These are phyloP conservation scores for Lithosia quadra DNA, from an alignment of 2,888 invertebrate genomes.

Conservation along the genomic window DNA sequence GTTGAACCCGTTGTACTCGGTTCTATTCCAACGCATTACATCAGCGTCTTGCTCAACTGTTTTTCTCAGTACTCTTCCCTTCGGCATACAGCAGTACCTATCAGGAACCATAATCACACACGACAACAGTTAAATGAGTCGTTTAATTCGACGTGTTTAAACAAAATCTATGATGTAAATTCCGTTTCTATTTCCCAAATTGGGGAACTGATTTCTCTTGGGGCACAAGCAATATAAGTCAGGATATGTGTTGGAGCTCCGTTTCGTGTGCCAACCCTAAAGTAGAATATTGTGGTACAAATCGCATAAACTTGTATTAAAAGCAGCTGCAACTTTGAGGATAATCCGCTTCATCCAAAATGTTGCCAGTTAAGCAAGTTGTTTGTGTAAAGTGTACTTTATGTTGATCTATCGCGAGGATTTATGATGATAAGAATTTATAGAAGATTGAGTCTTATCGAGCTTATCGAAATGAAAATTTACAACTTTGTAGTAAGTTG, in stretches of 20 bases:
- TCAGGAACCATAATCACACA: no score
- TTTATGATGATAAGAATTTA: slow-evolving; percentile 5
- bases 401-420: background rate
- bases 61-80: no score
- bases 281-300: slow-evolving; percentile 2
- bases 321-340: background rate
- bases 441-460: background rate
- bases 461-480: slow-evolving; percentile 12
- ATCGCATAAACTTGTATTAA: slow-evolving; percentile 4
- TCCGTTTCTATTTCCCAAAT: background rate
- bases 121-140: background rate
- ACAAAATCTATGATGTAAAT: background rate
- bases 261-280: background rate
- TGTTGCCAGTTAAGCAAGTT: background rate
- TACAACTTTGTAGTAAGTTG: background rate
- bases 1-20: no score
- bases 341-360: background rate
- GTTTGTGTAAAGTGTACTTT: background rate
- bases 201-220: background rate
- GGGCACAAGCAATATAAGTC: background rate
- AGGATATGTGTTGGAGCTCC: background rate
- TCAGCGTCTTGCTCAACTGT: no score
- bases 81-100: no score
- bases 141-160: background rate
- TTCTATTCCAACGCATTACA: no score